Conservation (phyloP, 2,113 vertebrate species). For the Zosterops hypoxanthus region DNA sequence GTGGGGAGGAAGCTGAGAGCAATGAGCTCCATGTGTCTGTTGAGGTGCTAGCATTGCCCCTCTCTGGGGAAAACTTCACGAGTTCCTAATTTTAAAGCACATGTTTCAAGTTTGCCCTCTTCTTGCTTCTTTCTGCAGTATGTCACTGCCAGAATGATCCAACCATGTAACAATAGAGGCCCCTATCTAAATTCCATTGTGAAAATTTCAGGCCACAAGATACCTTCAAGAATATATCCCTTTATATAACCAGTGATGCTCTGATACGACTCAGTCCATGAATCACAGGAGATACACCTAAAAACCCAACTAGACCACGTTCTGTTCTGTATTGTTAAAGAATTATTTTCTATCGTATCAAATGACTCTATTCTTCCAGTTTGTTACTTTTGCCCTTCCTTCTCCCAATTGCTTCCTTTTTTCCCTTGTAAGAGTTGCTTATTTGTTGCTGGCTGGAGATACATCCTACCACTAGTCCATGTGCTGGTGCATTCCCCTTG, state of each 20-base stretch:
- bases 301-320: background rate
- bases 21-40: background rate
- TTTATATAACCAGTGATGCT: background rate
- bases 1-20: background rate
- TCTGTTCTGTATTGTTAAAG: background rate
- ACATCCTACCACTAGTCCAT: background rate
- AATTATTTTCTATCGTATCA: background rate
- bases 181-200: background rate
- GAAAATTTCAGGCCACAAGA: background rate
- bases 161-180: background rate
- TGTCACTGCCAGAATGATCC: background rate
- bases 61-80: background rate
- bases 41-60: background rate
- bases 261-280: background rate
- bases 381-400: background rate
- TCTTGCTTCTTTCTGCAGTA: background rate
- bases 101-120: background rate
- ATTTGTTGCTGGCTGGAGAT: background rate
- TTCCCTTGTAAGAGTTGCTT: background rate
- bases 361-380: background rate
- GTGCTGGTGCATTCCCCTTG: fast-evolving
- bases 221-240: background rate
- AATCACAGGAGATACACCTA: conserved; percentile 2
- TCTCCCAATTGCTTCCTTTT: background rate
- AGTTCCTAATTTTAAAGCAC: background rate